Conservation (phyloP, 2,797 vertebrate genomes). For the Falco naumanni region DNA sequence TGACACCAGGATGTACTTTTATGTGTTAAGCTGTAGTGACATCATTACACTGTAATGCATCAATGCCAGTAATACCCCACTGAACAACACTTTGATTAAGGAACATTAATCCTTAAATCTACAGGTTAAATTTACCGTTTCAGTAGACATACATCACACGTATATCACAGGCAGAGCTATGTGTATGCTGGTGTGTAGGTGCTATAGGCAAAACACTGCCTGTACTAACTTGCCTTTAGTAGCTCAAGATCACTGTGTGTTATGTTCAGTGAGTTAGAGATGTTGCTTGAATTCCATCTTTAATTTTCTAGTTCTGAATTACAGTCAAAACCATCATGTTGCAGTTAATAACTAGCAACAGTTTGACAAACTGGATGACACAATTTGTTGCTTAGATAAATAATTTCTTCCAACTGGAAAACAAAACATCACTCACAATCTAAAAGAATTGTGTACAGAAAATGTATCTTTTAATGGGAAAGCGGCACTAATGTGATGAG, state of each 20-base stretch:
- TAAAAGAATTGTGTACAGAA: background rate
- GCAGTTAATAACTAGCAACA: slow-evolving; percentile 14
- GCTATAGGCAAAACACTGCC: background rate
- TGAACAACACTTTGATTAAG: background rate
- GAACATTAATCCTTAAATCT: background rate
- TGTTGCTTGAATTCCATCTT: background rate
- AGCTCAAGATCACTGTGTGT: background rate
- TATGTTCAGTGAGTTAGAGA: background rate
- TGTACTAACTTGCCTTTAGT: background rate
- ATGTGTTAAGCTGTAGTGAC: background rate
- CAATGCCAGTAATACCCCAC: background rate
- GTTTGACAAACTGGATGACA: slow-evolving; percentile 1
- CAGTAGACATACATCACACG: background rate
- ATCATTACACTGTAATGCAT: background rate
- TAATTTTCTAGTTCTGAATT: slow-evolving; percentile 21
- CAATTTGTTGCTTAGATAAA: slow-evolving; percentile 8
- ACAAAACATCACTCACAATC: slow-evolving; percentile 8
- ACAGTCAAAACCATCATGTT: slow-evolving; percentile 3
- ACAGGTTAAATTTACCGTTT: background rate
- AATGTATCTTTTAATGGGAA: slow-evolving; percentile 7
- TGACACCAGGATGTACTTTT: background rate
- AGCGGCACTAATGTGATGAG: background rate
- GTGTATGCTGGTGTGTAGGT: background rate
- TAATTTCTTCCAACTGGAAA: slow-evolving; percentile 44
- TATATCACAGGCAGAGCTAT: background rate